Evolutionary conservation across 2,113 vertebrate species (phyloP).

Genomic region (Maccullochella peelii): DNA sequence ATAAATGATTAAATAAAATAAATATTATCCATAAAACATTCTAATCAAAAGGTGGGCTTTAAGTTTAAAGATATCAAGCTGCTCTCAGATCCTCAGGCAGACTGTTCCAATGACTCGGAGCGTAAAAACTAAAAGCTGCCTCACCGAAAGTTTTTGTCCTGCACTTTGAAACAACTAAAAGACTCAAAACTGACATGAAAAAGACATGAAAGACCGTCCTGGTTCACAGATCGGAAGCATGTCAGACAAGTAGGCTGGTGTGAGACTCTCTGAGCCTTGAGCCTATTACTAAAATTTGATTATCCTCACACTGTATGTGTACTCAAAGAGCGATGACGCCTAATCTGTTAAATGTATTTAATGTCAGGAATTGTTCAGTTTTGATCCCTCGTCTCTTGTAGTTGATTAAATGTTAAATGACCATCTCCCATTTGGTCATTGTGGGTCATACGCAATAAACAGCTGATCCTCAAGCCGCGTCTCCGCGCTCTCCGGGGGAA

Average conservation of each 20-base stretch:
- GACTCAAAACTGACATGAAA: background rate
- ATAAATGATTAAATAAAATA: background rate
- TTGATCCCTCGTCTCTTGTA: slow-evolving; percentile 17
- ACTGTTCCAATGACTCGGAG: background rate
- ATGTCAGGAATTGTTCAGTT: slow-evolving; percentile 36
- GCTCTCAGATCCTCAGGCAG: too few relatives aligned
- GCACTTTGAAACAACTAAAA: background rate
- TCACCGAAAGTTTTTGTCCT: background rate
- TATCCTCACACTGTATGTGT: background rate
- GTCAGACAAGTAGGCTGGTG: background rate
- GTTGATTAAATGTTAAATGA: slow-evolving; percentile 63
- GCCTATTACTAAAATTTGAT: background rate
- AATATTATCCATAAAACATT: background rate
- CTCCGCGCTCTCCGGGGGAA: slow-evolving; percentile 48
- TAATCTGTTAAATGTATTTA: slow-evolving; percentile 22
- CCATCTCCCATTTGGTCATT: slow-evolving; percentile 41
- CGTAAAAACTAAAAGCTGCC: background rate
- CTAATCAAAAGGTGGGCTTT: background rate
- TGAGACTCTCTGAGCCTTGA: background rate
- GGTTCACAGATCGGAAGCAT: background rate
- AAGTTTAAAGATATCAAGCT: too few relatives aligned
- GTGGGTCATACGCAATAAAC: slow-evolving; percentile 59
- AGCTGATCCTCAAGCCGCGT: slow-evolving; percentile 58
- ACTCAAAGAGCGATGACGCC: background rate
- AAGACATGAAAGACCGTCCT: background rate